phyloP scores from a whole-genome alignment of 2,113 vertebrate genomes.

The Eulacestoma nigropectus region DNA sequence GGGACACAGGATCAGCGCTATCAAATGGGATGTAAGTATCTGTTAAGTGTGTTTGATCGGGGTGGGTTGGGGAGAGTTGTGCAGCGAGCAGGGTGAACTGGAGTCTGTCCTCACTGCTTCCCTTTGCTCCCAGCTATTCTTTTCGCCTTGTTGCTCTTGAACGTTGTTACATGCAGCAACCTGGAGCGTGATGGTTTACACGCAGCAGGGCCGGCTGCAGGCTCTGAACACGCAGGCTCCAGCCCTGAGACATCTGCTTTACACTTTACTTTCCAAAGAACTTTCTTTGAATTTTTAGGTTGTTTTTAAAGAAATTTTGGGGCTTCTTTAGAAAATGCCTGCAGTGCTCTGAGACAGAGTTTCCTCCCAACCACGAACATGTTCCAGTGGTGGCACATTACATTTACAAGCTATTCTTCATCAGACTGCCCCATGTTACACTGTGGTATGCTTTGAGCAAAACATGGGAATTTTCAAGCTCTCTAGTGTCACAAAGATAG shows the following conservation, averaged over 20 bases:
- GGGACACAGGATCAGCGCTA: neutral
- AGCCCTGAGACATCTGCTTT: neutral
- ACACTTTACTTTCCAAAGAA: neutral
- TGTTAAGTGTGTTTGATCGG: neutral
- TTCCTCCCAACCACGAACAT: neutral
- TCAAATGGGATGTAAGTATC: constrained; percentile 36
- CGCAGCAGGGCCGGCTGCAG: neutral
- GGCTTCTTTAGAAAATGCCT: neutral
- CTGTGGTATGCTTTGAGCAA: neutral
- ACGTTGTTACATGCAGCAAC: accelerated
- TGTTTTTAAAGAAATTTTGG: neutral
- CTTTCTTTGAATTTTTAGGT: neutral
- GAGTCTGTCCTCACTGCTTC: neutral
- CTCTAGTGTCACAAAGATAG: accelerated
- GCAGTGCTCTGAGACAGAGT: neutral
- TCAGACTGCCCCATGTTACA: neutral
- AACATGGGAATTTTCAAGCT: neutral
- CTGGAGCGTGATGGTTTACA: accelerated
- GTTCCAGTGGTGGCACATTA: neutral
- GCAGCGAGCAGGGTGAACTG: neutral
- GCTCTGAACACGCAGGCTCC: neutral
- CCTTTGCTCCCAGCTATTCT: neutral
- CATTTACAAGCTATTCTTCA: neutral
- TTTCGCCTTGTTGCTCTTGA: neutral
- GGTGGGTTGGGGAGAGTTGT: neutral